These are phyloP conservation scores for Mythimna albipuncta DNA, from an alignment of 2,888 invertebrate species.

Conservation along the genomic window DNA sequence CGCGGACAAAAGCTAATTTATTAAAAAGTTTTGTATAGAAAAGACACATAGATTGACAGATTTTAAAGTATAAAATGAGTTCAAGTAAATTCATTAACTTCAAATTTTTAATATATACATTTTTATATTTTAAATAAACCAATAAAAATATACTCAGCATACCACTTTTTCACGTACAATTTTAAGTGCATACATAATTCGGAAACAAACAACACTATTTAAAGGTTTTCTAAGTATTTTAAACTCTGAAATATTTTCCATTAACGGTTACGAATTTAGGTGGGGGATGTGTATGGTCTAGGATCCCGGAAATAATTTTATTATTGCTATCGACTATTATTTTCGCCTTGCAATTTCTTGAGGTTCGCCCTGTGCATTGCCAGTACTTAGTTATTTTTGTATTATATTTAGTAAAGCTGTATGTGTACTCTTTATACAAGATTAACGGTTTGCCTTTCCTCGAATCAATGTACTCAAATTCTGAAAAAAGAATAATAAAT, in stretches of 20 bases:
- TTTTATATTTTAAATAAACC: not conserved
- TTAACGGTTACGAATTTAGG: constrained; percentile 4
- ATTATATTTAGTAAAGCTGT: not conserved
- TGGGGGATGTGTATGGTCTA: constrained; percentile 19
- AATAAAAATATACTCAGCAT: too few species aligned
- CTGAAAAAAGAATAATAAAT: constrained; percentile 1
- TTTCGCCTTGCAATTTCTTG: constrained; percentile 10
- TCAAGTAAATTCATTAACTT: not conserved
- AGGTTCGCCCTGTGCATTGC: constrained; percentile 13
- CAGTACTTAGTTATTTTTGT: not conserved
- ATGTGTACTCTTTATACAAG: constrained; percentile 20
- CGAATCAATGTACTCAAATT: constrained; percentile 1
- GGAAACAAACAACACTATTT: not conserved
- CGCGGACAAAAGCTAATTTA: too few species aligned
- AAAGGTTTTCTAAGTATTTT: not conserved
- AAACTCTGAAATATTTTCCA: constrained; percentile 15
- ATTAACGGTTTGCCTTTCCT: constrained; percentile 22
- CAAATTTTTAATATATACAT: not conserved
- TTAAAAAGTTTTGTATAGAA: not conserved
- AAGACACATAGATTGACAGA: too few species aligned
- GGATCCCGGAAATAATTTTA: constrained; percentile 1
- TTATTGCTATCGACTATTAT: not conserved
- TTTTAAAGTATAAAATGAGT: not conserved
- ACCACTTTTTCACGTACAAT: not conserved
- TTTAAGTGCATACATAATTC: not conserved